A percentile compares a stretch with the other conserved stretches of the same genome.
These are phyloP conservation scores for Lepidiolamprologus cunningtoni DNA, from an alignment of 2,113 vertebrate genomes.

Conservation along the genomic window DNA sequence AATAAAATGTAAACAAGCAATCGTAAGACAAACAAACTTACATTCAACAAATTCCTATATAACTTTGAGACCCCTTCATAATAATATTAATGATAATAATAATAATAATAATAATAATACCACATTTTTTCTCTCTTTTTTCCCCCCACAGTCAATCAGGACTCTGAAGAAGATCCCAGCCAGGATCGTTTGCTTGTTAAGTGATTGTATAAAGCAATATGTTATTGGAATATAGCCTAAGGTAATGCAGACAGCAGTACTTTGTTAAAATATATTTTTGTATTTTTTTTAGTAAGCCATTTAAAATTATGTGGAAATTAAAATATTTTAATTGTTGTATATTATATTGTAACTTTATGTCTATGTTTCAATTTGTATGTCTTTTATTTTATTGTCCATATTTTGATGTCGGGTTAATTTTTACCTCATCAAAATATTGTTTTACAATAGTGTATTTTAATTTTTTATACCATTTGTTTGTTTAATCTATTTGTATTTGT, in stretches of 20 bases:
- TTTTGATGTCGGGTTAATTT: background rate
- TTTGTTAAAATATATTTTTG: background rate
- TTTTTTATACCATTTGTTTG: background rate
- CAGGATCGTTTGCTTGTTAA: background rate
- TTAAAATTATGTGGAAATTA: background rate
- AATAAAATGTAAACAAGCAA: background rate
- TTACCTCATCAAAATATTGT: background rate
- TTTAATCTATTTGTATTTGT: background rate
- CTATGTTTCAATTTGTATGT: background rate
- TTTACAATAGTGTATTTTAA: background rate
- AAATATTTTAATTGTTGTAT: background rate
- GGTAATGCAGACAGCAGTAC: background rate
- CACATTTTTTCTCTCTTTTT: background rate
- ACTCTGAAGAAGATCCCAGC: background rate
- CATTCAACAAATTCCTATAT: background rate
- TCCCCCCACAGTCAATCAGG: rapidly evolving
- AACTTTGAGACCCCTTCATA: background rate
- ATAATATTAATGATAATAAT: background rate
- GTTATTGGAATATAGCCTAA: background rate
- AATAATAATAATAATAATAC: background rate
- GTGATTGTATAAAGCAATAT: background rate
- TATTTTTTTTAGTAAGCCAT: background rate
- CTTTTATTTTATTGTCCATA: background rate
- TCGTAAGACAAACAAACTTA: background rate
- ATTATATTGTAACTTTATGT: background rate